Evolutionary conservation across 2,888 invertebrate species (phyloP), one percentile per base, ranked within the genome.

Genomic region (Drosophila testacea): DNA sequence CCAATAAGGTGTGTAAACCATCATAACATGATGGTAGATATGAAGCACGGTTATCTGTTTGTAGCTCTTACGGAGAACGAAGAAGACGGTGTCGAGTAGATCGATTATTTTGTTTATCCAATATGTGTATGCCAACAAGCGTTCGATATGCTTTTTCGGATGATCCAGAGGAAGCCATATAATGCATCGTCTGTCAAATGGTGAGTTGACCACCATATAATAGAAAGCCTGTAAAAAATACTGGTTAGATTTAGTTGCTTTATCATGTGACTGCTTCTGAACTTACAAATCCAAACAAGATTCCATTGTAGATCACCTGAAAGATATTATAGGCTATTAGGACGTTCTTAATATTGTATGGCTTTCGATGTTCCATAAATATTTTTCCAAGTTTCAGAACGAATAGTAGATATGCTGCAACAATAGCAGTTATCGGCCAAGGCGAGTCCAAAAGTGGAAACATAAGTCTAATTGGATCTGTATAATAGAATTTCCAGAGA

Each of bases 261-360:
- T 4, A 16, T 3, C 7, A 13, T 34, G 5, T 6, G 9, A 7
- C 22, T 2, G 6, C 4, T 3, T 1, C 9, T 5, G 0, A 10
- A 48, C 63, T 42, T 48, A 63, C 63, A 28, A 4, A 48, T 3
- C 13, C 57, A 71, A 48, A 83, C 56, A 69, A 80, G 93, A 94
- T 96, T 1, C 94, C 90, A 87, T 97, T 98, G 92, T 97, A 95
- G 1, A 96, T 22, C 1, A 98, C 97, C 94, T 98, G 98, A 59
- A 95, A 94, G 2, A 95, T 94, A 90, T 98, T 98, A 92, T 98
- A 98, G 1, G 94, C 90, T 13, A 96, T 94, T 85, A 98, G 94
- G 0, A 95, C 88, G 27, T 93, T 93, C 83, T 96, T 95, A 51
- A 98, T 90, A 79, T 96, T 94, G 81, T 95, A 96, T 0, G 96